phyloP scores from a whole-genome alignment of 2,797 vertebrate species.

The Thripadectes ignobilis region DNA sequence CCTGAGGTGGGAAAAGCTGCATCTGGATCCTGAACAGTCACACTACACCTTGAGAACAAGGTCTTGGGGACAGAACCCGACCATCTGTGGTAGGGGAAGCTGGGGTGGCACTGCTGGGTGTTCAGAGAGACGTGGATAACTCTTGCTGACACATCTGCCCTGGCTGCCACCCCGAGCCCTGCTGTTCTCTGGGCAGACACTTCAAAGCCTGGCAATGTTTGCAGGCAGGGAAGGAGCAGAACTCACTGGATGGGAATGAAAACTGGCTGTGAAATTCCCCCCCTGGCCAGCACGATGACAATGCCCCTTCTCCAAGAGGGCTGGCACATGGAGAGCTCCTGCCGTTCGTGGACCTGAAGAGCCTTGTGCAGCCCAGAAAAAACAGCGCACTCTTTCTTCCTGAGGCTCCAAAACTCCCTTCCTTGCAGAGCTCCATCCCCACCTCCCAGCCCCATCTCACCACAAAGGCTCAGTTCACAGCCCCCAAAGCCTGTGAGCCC shows the following conservation, averaged over 20 bases:
- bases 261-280: neutral
- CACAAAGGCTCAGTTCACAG: conserved; percentile 45
- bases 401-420: neutral
- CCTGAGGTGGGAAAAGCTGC: neutral
- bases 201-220: neutral
- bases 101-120: neutral
- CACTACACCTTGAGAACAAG: too few relatives aligned
- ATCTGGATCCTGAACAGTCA: neutral
- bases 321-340: neutral
- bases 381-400: neutral
- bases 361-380: neutral
- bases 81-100: rapidly evolving
- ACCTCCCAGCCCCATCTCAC: neutral
- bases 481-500: neutral
- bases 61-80: neutral
- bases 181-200: neutral
- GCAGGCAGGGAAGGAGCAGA: neutral
- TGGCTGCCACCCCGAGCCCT: neutral
- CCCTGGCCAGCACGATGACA: neutral
- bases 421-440: neutral
- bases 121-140: neutral
- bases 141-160: neutral
- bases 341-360: neutral
- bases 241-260: neutral
- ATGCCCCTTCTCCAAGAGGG: neutral